Base-by-base conservation (phyloP, 2,888 invertebrate genomes). In the Pyrrhia umbra region DNA sequence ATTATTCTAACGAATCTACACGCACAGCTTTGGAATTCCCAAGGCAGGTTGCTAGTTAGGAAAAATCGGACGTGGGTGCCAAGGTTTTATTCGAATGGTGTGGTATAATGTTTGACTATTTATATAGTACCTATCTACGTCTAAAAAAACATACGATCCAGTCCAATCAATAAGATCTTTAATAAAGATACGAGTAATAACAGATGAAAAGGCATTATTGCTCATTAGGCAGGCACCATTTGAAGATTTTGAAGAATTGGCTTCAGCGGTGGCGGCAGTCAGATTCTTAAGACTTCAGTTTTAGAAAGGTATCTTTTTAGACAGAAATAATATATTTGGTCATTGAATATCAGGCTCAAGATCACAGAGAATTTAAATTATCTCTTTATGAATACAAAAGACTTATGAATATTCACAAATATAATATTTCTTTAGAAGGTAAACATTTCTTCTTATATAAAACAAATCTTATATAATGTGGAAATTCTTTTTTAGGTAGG, bases 61-160 rank as follows among this genome's bases (percentile, higher is more conserved):
- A 72, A 68, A 74, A 74, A 72, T 56, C 21, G 34, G 21, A 51
- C 18, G 76, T 77, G 59, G 70, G 69, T 63, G 56, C 51, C 69
- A 76, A 76, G 68, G 75, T 40, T 66, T 34, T 56, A 46, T 55
- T 55, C 3, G 43, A 75, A 61, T 63, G 57, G 47, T 55, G 27
- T 40, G 37, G 40, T 39, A 39, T 20, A 6, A 43, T 15, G 18
- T 39, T 57, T 37, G 15, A 16, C 10, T 8, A 42, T 60, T 60
- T 21, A 13, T 59, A 45, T 30, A 6, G 15, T 6, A 18, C 2
- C 15, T 9, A 37, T 16, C 15, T 37, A 37, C 37, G n/a, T 37
- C n/a, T 6, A n/a, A 6, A n/a, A 37, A 15, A 5, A 6, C 23
- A 2, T 23, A 23, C 2, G 16, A 13, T 15, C 13, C 23, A 45